Conservation (phyloP, 2,888 invertebrate genomes). For the Phytoseiulus persimilis region DNA sequence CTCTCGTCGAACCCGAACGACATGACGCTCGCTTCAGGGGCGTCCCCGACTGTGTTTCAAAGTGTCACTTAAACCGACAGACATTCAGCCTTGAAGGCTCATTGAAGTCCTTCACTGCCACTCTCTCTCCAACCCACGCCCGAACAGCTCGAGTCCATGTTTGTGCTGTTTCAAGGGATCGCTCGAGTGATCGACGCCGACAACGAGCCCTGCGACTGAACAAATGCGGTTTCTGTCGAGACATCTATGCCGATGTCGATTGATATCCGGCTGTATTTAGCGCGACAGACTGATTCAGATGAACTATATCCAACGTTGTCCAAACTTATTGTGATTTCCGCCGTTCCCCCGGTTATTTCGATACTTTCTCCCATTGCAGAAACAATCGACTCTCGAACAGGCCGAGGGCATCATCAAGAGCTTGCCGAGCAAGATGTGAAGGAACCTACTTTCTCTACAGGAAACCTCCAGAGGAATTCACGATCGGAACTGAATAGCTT, state of each 20-base stretch:
- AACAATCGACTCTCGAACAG: slow-evolving; percentile 64
- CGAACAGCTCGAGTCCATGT: background rate
- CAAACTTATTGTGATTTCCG: no score
- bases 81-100: background rate
- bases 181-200: background rate
- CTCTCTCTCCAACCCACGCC: background rate
- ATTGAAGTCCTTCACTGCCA: background rate
- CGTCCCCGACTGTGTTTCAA: background rate
- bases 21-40: background rate
- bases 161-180: background rate
- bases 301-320: no score
- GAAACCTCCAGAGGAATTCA: no score
- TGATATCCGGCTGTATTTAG: no score
- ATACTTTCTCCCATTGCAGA: slow-evolving; percentile 53
- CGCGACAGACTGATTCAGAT: no score
- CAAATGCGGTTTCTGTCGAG: no score
- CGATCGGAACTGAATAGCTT: no score
- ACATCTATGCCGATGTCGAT: no score
- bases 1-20: background rate
- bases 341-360: background rate
- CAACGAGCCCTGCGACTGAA: no score
- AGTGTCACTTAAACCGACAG: background rate
- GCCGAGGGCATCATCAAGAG: slow-evolving; percentile 60
- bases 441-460: background rate
- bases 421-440: slow-evolving; percentile 51